Conservation (phyloP, 2,888 invertebrate species). For the Tenthredo amoena region DNA sequence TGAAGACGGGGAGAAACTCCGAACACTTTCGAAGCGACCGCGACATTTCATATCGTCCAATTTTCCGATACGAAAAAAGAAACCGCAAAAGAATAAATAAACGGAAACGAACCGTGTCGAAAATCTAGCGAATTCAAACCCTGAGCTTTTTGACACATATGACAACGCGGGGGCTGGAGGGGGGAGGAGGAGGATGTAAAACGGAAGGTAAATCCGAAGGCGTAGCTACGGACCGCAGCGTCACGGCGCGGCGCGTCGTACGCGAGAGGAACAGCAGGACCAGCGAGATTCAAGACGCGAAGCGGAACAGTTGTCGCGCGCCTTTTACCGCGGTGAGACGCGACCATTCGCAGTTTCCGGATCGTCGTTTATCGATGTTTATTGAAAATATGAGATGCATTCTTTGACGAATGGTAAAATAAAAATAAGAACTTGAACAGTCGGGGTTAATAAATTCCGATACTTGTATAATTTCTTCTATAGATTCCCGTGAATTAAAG, state of each 20-base stretch:
- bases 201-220: background rate
- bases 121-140: background rate
- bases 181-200: background rate
- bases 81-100: background rate
- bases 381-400: background rate
- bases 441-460: background rate
- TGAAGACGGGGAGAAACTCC: background rate
- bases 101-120: background rate
- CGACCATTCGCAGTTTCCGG: background rate
- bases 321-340: slow-evolving; percentile 32
- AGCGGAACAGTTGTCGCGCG: slow-evolving; percentile 44
- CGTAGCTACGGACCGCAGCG: background rate
- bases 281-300: slow-evolving; percentile 28
- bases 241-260: slow-evolving; percentile 3
- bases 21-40: background rate
- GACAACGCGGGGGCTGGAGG: background rate
- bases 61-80: background rate
- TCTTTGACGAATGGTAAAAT: background rate
- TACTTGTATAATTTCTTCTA: background rate
- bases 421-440: background rate
- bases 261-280: background rate
- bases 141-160: background rate
- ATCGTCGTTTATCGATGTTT: background rate
- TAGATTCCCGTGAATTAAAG: background rate
- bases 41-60: background rate